Evolutionary conservation across 37 sponge, comb jelly and placozoan species (phyloP), one percentile per base, ranked within the genome.

Genomic region (Axinella damicornis): DNA sequence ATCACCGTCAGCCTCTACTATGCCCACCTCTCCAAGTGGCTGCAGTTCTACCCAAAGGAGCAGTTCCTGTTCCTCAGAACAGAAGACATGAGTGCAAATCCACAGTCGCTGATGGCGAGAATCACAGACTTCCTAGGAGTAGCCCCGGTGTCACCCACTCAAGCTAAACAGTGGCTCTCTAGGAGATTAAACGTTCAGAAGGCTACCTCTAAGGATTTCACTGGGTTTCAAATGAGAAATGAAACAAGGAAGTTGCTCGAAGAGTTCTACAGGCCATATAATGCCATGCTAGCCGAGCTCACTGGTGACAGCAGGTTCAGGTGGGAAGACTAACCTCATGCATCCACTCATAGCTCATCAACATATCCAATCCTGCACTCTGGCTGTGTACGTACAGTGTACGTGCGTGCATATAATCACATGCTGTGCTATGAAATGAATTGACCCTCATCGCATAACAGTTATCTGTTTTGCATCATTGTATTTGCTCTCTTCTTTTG

Each of bases 51-150:
- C 28, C 89, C 89, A n/a, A 65, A 22, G 35, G 65, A 82, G 19
- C 62, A 82, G 34, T 80, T 88, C 25, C 70, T 88, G 33, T 77
- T 82, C 55, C 53, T 88, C 25, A 82, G 60, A 53, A 88, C 57
- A 35, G 89, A 88, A 32, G 83, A 88, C 55, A 66, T 83, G 33
- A 20, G 38, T 14, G 41, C 41, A 21, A 56, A 74, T 17, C 46
- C 73, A 15, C 16, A 22, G 6, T 40, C 16, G 2, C 21, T 54
- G 6, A 83, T 83, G 74, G 0, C 15, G 0, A 38, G 62, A 25
- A 53, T 83, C 17, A 74, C 75, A 52, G 66, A 74, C 31, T 83
- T 83, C 64, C 84, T 83, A 38, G 84, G 56, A 31, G 28, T 83
- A 22, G 36, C 63, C 0, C 53, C 53, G 5, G 41, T 73, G 13